These are phyloP conservation scores for Tachypleus tridentatus DNA, from an alignment of 1,140 invertebrate species.

Conservation along the genomic window DNA sequence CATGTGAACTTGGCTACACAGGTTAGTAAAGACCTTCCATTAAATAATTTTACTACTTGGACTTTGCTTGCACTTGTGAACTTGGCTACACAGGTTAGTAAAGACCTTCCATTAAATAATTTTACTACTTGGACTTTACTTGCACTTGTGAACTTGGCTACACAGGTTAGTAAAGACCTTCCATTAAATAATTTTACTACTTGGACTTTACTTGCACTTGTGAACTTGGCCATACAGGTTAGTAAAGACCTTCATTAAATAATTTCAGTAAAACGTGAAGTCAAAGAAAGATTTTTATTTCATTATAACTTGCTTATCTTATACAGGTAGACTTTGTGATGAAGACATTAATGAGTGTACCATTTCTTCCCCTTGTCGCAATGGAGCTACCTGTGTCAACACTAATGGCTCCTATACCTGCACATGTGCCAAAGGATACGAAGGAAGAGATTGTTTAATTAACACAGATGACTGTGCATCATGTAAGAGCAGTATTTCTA, in stretches of 20 bases:
- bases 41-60: no score
- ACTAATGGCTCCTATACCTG: constrained; percentile 30
- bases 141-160: no score
- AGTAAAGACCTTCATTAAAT: background rate
- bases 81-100: no score
- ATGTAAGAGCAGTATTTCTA: constrained; percentile 26
- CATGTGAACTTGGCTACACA: no score
- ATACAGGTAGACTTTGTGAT: constrained; percentile 44
- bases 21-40: no score
- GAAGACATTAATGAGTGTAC: constrained; percentile 30
- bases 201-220: constrained; percentile 81
- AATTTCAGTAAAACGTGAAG: constrained; percentile 4
- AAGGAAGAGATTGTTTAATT: constrained; percentile 42
- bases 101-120: no score
- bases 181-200: no score
- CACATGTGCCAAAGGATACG: constrained; percentile 29
- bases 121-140: no score
- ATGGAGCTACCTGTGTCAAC: constrained; percentile 49
- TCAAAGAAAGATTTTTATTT: constrained; percentile 5
- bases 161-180: no score
- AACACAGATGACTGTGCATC: constrained; percentile 72
- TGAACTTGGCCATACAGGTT: constrained; percentile 63
- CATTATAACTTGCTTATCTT: constrained; percentile 25
- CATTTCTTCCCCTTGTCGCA: constrained; percentile 55
- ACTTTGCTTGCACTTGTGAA: no score